These are phyloP conservation scores for Keiferia lycopersicella DNA, from an alignment of 2,888 invertebrate genomes.

Conservation along the genomic window DNA sequence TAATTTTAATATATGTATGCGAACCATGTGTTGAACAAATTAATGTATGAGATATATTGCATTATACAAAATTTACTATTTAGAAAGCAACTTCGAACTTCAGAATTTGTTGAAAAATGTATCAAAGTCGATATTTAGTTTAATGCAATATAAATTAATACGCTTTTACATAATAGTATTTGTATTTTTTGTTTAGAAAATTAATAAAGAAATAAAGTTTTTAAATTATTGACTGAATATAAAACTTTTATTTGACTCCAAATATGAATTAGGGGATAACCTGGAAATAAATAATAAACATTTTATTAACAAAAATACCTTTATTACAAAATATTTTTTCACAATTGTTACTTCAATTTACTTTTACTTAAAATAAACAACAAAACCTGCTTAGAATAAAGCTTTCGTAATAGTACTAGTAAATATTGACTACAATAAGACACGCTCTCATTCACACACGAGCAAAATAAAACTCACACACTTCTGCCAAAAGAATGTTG, in stretches of 20 bases:
- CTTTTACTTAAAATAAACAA: conserved; percentile 60
- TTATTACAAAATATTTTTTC: conserved; percentile 58
- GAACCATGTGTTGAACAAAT: no score
- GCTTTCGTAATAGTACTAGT: conserved; percentile 36
- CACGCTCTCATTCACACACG: conserved; percentile 2
- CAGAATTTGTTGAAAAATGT: no score
- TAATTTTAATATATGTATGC: no score
- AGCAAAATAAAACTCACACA: background rate
- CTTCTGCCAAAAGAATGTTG: background rate
- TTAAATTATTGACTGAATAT: conserved; percentile 71
- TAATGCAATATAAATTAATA: conserved; percentile 43
- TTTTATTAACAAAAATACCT: conserved; percentile 58
- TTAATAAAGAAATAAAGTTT: conserved; percentile 52
- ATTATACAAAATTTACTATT: no score
- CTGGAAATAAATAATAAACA: background rate
- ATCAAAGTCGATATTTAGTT: background rate
- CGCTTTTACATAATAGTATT: conserved; percentile 63
- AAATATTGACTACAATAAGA: conserved; percentile 41
- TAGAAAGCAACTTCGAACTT: no score
- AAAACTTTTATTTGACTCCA: background rate
- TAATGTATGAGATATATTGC: no score
- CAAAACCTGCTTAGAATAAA: conserved; percentile 46
- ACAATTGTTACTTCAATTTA: conserved; percentile 61
- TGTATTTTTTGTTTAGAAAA: conserved; percentile 60
- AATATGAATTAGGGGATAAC: background rate